A percentile compares a stretch with the other conserved stretches of the same genome.
phyloP scores from a whole-genome alignment of 1,140 invertebrate species.

The Chironomus striatipennis region DNA sequence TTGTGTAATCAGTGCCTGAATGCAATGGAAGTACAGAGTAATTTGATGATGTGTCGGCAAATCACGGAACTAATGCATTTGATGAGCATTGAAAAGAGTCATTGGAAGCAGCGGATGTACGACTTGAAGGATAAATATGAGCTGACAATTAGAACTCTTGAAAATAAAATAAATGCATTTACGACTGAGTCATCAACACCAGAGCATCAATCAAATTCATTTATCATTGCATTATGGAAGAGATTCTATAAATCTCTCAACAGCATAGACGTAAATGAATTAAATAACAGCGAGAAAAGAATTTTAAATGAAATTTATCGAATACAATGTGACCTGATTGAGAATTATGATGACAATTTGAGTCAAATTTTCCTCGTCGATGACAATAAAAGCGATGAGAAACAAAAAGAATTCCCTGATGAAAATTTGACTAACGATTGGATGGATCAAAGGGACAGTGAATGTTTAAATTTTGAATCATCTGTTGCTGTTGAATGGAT shows the following conservation, averaged over 20 bases:
- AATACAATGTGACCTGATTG: not conserved
- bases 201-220: not conserved
- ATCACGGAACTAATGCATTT: not conserved
- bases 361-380: not conserved
- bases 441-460: not conserved
- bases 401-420: not conserved
- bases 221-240: not conserved
- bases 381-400: too few relatives aligned
- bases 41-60: constrained; percentile 15
- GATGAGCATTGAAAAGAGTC: not conserved
- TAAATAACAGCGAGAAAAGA: not conserved
- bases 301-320: not conserved
- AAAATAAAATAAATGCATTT: not conserved
- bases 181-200: not conserved
- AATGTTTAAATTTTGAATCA: not conserved
- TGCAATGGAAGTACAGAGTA: not conserved
- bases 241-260: not conserved
- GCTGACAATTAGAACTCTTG: not conserved
- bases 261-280: not conserved
- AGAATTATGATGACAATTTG: not conserved
- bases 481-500: not conserved
- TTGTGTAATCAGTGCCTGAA: not conserved
- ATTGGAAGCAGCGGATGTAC: not conserved
- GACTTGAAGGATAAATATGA: not conserved
- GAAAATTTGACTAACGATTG: not conserved